Conservation (phyloP, 1,140 invertebrate genomes). For the Zophobas morio region DNA sequence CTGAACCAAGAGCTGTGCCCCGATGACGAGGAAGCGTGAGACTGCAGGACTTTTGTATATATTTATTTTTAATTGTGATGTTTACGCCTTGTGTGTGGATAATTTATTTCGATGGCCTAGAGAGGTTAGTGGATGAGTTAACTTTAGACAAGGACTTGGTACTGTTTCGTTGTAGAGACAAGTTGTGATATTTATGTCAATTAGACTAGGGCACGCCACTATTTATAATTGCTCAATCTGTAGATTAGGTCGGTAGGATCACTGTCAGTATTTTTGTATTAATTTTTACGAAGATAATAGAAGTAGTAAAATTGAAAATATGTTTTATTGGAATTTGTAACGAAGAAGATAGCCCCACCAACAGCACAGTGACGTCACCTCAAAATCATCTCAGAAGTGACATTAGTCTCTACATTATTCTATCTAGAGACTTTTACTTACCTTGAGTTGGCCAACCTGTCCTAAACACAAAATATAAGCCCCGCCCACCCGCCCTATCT, state of each 20-base stretch:
- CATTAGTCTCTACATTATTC: too few species aligned
- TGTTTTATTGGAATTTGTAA: neutral
- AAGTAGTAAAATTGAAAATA: conserved; percentile 4
- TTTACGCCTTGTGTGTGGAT: neutral
- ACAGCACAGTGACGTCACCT: neutral
- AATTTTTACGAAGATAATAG: conserved; percentile 19
- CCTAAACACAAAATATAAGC: too few species aligned
- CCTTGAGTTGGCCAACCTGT: too few species aligned
- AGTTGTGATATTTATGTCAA: conserved; percentile 25
- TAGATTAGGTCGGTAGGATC: conserved; percentile 11
- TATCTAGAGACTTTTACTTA: too few species aligned
- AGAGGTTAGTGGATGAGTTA: conserved; percentile 15
- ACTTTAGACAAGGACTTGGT: conserved; percentile 15
- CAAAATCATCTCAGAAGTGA: too few species aligned
- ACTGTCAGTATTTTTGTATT: conserved; percentile 36
- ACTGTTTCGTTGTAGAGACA: conserved; percentile 39
- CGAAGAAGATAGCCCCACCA: neutral
- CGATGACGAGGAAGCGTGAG: conserved; percentile 43
- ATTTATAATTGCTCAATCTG: conserved; percentile 35
- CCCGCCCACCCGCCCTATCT: too few species aligned
- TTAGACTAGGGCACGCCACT: conserved; percentile 22
- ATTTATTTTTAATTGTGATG: conserved; percentile 2
- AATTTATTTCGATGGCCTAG: conserved; percentile 23
- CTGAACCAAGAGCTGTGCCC: conserved; percentile 56
- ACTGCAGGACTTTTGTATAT: conserved; percentile 10